Conservation (phyloP, 2,113 vertebrate genomes). For the Tragulus kanchil region DNA sequence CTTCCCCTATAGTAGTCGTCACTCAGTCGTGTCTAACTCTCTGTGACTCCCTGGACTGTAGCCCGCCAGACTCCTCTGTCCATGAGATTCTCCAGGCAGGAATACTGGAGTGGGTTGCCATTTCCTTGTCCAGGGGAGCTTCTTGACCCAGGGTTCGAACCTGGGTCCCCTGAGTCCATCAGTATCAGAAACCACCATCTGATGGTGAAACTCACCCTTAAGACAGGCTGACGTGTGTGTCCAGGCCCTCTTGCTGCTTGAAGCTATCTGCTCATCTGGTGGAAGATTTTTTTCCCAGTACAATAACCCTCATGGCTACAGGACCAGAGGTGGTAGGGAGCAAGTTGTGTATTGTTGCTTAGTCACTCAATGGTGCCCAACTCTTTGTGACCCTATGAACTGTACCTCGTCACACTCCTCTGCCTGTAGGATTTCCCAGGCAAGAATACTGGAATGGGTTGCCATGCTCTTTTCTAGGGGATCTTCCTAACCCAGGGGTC, state of each 20-base stretch:
- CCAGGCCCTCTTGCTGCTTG: accelerated
- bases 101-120: neutral
- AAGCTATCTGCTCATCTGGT: neutral
- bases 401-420: neutral
- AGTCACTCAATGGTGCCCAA: accelerated
- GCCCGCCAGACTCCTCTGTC: neutral
- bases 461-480: neutral
- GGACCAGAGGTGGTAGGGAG: neutral
- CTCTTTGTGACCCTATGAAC: neutral
- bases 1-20: neutral
- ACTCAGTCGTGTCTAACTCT: neutral
- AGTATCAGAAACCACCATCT: accelerated
- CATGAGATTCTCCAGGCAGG: neutral
- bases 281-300: neutral
- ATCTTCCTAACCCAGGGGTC: neutral
- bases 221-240: neutral
- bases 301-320: accelerated
- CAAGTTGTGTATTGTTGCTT: neutral
- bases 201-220: neutral
- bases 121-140: neutral
- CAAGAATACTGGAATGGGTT: neutral
- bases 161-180: neutral
- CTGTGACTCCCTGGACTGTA: neutral
- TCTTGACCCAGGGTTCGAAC: neutral
- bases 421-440: neutral